Percentiles rank a stretch among this genome's conserved stretches.
Conservation (phyloP, 1,140 invertebrate species). For the Procambarus virginalis region DNA sequence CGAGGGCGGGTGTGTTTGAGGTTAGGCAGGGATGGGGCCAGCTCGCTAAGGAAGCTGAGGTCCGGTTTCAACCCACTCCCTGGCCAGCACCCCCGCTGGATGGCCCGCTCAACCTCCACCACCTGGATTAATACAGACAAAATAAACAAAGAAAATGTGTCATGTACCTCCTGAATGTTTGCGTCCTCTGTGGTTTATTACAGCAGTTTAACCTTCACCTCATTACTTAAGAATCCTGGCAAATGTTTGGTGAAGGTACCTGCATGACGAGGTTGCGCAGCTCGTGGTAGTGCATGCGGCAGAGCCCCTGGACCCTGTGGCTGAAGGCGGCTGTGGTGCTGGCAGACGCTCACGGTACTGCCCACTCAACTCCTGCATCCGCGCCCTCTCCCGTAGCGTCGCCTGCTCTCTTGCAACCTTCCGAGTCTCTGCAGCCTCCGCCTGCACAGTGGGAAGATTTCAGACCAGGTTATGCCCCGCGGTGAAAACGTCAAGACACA, state of each 20-base stretch:
- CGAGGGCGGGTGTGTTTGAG: conserved; percentile 37
- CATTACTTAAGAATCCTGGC: too few species aligned
- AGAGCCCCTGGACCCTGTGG: conserved; percentile 16
- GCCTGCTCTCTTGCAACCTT: conserved; percentile 12
- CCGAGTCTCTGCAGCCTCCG: conserved; percentile 24
- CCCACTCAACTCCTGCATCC: conserved; percentile 29
- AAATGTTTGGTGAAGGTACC: background rate
- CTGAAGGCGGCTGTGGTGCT: conserved; percentile 27
- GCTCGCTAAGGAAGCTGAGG: conserved; percentile 21
- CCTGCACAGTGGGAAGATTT: background rate
- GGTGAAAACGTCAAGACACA: too few species aligned
- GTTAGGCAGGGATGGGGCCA: conserved; percentile 24
- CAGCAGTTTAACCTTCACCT: too few species aligned
- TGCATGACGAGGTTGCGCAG: conserved; percentile 40
- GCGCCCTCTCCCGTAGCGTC: conserved; percentile 15
- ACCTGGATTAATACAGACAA: background rate
- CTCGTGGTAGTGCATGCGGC: conserved; percentile 50
- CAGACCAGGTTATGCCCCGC: too few species aligned
- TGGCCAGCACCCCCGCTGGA: conserved; percentile 42
- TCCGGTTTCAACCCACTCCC: conserved; percentile 53
- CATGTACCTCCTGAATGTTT: too few species aligned
- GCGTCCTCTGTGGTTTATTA: too few species aligned
- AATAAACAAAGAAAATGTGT: too few species aligned
- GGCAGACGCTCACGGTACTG: conserved; percentile 38
- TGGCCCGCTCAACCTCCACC: conserved; percentile 37